A percentile compares a stretch with the other conserved stretches of the same genome.
Conservation (phyloP, 2,797 vertebrate species). For the Eptatretus atami region DNA sequence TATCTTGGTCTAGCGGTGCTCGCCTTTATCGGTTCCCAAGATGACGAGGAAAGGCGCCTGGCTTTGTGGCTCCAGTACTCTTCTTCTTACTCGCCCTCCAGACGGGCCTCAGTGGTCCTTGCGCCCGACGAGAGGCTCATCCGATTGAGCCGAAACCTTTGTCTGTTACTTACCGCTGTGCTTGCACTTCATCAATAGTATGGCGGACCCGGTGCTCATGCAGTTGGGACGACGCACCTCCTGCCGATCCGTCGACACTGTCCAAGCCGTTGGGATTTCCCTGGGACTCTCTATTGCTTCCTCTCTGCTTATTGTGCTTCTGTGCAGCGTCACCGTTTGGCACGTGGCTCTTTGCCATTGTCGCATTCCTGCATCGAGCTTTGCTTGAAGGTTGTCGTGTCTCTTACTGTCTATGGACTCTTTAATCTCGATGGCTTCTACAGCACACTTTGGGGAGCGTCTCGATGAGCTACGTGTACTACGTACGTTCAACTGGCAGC, state of each 20-base stretch:
- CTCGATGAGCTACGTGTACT: slow-evolving; percentile 96
- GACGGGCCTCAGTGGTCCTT: slow-evolving; percentile 69
- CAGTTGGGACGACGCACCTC: slow-evolving; percentile 78
- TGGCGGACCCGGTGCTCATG: slow-evolving; percentile 91
- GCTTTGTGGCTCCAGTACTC: slow-evolving; percentile 56
- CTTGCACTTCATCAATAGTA: slow-evolving; percentile 92
- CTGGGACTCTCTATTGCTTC: slow-evolving; percentile 45
- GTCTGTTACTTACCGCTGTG: slow-evolving; percentile 76
- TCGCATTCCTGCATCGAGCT: slow-evolving; percentile 88
- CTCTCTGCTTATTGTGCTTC: slow-evolving; percentile 41
- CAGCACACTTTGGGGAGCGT: slow-evolving; percentile 71
- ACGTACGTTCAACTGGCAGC: slow-evolving; percentile 66
- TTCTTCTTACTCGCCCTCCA: slow-evolving; percentile 94
- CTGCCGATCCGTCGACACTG: slow-evolving; percentile 57
- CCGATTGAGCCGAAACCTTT: slow-evolving; percentile 81
- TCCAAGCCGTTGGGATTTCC: slow-evolving; percentile 69
- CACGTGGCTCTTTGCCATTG: slow-evolving; percentile 89
- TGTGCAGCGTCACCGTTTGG: slow-evolving; percentile 61
- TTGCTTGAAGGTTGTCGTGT: slow-evolving; percentile 71
- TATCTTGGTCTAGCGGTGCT: slow-evolving; percentile 73
- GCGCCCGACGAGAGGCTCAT: slow-evolving; percentile 58
- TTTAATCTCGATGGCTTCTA: slow-evolving; percentile 87
- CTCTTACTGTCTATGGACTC: slow-evolving; percentile 59
- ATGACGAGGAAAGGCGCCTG: slow-evolving; percentile 74
- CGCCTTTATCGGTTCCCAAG: slow-evolving; percentile 75